phyloP scores from a whole-genome alignment of 1,140 invertebrate species.

The Calephelis virginiensis region DNA sequence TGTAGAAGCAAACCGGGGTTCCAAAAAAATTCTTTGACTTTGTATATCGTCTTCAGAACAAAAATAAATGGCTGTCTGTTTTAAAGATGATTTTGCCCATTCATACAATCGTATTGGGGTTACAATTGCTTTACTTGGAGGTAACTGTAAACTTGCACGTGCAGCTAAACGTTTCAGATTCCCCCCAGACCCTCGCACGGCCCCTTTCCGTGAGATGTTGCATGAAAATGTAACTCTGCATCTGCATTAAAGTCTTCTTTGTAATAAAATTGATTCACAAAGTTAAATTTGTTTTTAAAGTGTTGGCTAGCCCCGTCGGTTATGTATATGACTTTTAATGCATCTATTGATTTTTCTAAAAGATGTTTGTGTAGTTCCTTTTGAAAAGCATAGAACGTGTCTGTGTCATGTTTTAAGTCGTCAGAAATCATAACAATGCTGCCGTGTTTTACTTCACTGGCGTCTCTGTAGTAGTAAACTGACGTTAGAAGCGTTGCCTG shows the following conservation, averaged over 20 bases:
- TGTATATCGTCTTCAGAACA: background rate
- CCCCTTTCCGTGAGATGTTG: no score
- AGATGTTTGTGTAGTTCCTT: no score
- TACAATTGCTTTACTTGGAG: background rate
- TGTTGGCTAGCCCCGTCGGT: no score
- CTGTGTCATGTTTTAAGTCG: constrained; percentile 7
- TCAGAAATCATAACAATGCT: background rate
- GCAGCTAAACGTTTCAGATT: constrained; percentile 1
- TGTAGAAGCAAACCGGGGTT: background rate
- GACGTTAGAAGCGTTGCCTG: constrained; percentile 27
- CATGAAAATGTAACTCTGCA: no score
- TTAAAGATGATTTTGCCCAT: background rate
- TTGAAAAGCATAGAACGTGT: constrained; percentile 8
- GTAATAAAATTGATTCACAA: no score
- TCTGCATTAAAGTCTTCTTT: no score
- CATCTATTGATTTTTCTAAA: constrained; percentile 12
- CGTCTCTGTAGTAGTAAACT: constrained; percentile 13
- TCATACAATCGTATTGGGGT: background rate
- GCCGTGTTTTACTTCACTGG: background rate
- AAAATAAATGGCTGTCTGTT: background rate
- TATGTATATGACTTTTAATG: no score
- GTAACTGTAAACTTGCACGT: background rate
- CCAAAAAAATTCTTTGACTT: background rate
- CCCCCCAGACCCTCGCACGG: no score
- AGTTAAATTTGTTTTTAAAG: no score